These are phyloP conservation scores for Apodemus sylvaticus DNA, from an alignment of 2,113 vertebrate species.

Conservation along the genomic window DNA sequence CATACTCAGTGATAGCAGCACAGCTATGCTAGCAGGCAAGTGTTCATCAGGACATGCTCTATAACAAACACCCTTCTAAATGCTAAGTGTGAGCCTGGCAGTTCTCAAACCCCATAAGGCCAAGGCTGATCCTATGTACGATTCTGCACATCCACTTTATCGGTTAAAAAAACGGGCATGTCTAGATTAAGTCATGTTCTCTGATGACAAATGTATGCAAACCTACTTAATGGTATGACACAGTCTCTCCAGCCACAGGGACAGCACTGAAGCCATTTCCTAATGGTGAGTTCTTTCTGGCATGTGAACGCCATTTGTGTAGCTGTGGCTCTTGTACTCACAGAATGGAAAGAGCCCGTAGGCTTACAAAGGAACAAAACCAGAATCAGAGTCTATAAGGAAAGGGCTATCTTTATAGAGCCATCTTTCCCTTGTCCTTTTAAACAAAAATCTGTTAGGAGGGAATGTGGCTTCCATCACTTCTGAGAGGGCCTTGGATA, in stretches of 20 bases:
- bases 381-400: neutral
- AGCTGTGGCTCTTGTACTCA: neutral
- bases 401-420: neutral
- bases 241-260: neutral
- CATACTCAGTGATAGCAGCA: neutral
- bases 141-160: neutral
- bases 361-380: conserved; percentile 25
- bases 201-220: neutral
- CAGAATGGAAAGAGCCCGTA: conserved; percentile 18
- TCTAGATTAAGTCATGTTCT: neutral
- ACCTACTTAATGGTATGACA: neutral
- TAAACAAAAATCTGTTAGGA: neutral
- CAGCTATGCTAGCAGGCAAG: neutral
- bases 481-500: neutral
- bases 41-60: neutral
- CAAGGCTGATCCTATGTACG: neutral
- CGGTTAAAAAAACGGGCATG: neutral
- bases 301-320: conserved; percentile 6
- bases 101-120: neutral
- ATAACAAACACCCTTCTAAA: neutral
- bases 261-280: neutral
- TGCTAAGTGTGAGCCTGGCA: neutral
- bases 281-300: neutral
- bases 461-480: neutral
- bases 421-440: conserved; percentile 2